These are phyloP conservation scores for Gambelia wislizenii DNA, from an alignment of 2,797 vertebrate species.

Conservation along the genomic window DNA sequence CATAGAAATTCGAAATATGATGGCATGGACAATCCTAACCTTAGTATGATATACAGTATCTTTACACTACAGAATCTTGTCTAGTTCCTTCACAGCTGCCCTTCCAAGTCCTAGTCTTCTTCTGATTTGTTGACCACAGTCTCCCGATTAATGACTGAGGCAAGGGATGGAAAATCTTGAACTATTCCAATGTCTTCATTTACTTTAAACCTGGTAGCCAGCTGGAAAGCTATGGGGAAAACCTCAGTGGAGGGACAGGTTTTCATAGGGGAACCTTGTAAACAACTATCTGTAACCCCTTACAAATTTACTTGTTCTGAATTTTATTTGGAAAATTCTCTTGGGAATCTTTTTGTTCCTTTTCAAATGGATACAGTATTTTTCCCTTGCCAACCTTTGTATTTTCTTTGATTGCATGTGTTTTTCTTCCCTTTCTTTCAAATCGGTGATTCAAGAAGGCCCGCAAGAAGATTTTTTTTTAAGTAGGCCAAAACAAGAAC, in stretches of 20 bases:
- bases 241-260: neutral
- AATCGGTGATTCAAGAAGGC: neutral
- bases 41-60: no score
- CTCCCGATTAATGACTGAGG: no score
- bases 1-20: no score
- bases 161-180: no score
- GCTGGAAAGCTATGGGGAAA: neutral
- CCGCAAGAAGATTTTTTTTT: neutral
- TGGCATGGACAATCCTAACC: no score
- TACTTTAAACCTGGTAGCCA: no score
- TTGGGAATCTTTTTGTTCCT: conserved; percentile 1
- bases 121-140: no score
- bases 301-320: neutral
- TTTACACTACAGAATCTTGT: no score
- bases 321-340: conserved; percentile 12
- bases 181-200: no score
- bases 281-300: neutral
- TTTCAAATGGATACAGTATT: conserved; percentile 25
- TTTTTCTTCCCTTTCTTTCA: neutral
- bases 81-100: no score
- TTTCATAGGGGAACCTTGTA: neutral
- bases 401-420: no score
- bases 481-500: neutral
- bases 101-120: no score
- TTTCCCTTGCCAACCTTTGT: neutral